Base-by-base conservation (phyloP, 1,140 invertebrate species). In the Drosophila pseudoananassae region DNA sequence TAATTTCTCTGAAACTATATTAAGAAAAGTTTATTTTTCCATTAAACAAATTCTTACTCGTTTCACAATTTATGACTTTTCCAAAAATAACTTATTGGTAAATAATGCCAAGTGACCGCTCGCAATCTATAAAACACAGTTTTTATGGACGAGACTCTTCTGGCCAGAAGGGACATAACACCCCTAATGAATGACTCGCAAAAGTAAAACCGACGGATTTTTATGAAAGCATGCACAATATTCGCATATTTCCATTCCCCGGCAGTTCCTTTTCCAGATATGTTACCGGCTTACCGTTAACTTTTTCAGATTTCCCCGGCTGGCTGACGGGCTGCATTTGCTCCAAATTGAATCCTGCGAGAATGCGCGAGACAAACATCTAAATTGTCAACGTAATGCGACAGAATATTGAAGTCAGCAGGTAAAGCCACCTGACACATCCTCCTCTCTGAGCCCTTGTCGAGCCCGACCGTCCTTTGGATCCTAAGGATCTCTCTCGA, bases 361-460 rank as follows among this genome's bases (percentile, higher is more conserved):
- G 71, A 87, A 83, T 76, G 82, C 66, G 83, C 78, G 79, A 83
- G 83, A 89, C 83, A 88, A 88, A 88, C 83, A 88, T 88, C 83
- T 88, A 88, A 88, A 88, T 88, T 88, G 83, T 88, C 84, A 83
- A 83, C 79, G 83, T 88, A 88, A 88, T 88, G 83, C 84, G 83
- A 89, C 83, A 88, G 88, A 88, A 88, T 88, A 88, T 88, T 75
- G 78, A 88, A 88, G 83, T 87, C 82, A 87, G 78, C 82, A 77
- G 79, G 59, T 65, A 75, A 74, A 68, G 78, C 74, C 61, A 73
- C 56, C 57, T 72, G 49, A 73, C 70, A 54, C 43, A 61, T 53
- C 43, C 68, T 36, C 25, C 1, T 1, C 43, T n/a, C 17, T 2
- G 15, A n/a, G 38, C 68, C 47, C 33, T n/a, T 33, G 31, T 33